A percentile compares a stretch with the other conserved stretches of the same genome.
These are phyloP conservation scores for Nymphalis c-album DNA, from an alignment of 2,888 invertebrate species.

Conservation along the genomic window DNA sequence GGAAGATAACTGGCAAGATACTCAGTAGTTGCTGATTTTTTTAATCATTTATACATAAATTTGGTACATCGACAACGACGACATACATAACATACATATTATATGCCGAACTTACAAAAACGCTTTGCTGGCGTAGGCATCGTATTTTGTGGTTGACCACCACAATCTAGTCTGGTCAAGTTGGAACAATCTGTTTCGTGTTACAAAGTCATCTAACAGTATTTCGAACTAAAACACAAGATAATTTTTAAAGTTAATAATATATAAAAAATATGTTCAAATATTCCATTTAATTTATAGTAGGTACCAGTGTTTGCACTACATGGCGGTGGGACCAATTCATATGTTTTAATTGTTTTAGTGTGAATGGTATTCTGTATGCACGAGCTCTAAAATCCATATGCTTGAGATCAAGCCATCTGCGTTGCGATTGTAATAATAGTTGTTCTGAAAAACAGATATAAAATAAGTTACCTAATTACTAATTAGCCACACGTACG, in stretches of 20 bases:
- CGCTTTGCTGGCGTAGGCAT: conserved; percentile 62
- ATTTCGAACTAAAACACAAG: conserved; percentile 52
- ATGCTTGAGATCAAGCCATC: conserved; percentile 78
- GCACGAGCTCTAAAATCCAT: conserved; percentile 65
- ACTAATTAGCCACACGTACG: too few species aligned
- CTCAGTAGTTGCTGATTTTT: too few species aligned
- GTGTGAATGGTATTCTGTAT: conserved; percentile 62
- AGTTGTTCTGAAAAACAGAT: conserved; percentile 85
- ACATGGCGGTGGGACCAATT: conserved; percentile 64
- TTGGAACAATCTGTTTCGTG: conserved; percentile 61
- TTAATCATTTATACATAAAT: too few species aligned
- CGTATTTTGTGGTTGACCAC: conserved; percentile 72
- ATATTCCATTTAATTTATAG: not conserved
- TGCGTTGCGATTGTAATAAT: conserved; percentile 90
- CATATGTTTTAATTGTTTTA: conserved; percentile 58
- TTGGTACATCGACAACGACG: too few species aligned
- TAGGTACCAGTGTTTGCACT: conserved; percentile 60
- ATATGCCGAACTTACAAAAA: conserved; percentile 60
- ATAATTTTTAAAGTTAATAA: not conserved
- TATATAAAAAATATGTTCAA: not conserved
- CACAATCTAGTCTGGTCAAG: conserved; percentile 65
- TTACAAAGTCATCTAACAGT: conserved; percentile 59
- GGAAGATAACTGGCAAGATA: not conserved
- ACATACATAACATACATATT: too few species aligned
- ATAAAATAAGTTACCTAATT: not conserved